A percentile compares a stretch with the other conserved stretches of the same genome.
phyloP scores from a whole-genome alignment of 2,113 vertebrate species.

The Steatornis caripensis region DNA sequence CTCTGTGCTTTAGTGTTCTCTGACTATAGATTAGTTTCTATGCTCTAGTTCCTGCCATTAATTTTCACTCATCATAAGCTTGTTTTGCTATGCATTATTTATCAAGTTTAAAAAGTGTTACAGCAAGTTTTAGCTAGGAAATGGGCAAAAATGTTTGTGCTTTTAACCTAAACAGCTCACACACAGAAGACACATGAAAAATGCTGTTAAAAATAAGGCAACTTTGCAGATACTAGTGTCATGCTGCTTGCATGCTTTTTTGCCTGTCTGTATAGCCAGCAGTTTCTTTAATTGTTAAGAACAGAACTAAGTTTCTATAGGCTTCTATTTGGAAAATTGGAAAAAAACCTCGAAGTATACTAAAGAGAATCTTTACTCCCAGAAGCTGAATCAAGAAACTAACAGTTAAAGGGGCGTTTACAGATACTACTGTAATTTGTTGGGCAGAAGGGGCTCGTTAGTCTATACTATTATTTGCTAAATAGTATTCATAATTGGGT shows the following conservation, averaged over 20 bases:
- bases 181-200: neutral
- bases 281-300: neutral
- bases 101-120: neutral
- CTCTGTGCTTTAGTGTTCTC: neutral
- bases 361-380: neutral
- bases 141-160: neutral
- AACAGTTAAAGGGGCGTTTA: neutral
- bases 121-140: neutral
- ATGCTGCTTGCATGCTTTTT: neutral
- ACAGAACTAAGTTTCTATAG: neutral
- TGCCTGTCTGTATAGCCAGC: neutral
- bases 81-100: neutral
- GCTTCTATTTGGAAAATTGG: neutral
- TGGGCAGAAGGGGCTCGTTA: neutral
- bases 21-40: conserved; percentile 38
- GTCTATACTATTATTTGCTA: neutral
- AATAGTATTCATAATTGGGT: neutral
- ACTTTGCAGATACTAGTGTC: neutral
- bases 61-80: conserved; percentile 15
- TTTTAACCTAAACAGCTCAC: neutral
- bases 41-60: conserved; percentile 19
- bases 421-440: neutral
- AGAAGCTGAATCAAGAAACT: neutral
- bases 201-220: neutral
- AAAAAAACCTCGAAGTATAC: neutral